Percentiles rank a stretch among this genome's conserved stretches.
phyloP scores from a whole-genome alignment of 1,140 invertebrate genomes.

The Oppia nitens region DNA sequence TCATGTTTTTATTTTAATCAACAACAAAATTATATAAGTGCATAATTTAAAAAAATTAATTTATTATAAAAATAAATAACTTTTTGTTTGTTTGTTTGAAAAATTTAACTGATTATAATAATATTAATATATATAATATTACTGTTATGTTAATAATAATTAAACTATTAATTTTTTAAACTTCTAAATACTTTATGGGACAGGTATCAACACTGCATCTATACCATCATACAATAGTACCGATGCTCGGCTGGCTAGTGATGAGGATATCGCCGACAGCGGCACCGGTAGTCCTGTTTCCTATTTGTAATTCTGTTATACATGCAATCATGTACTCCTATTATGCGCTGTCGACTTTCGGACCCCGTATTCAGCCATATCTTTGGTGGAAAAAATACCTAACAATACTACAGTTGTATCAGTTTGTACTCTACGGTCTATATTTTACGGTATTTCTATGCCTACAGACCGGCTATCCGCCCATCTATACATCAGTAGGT shows the following conservation, averaged over 20 bases:
- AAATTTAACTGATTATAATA: no score
- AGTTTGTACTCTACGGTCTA: conserved; percentile 14
- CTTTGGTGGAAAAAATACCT: conserved; percentile 33
- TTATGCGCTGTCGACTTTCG: conserved; percentile 46
- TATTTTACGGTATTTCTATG: neutral
- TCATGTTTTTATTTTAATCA: no score
- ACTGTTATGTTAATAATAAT: no score
- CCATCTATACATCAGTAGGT: neutral
- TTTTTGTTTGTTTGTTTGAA: no score
- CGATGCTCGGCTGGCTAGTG: neutral
- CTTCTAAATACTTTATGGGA: no score
- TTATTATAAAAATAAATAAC: no score
- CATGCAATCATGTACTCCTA: conserved; percentile 31
- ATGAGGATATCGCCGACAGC: neutral
- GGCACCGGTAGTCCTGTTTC: neutral
- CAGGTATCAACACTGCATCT: neutral
- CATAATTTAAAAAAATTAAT: no score
- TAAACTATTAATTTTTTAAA: no score
- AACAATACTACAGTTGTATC: conserved; percentile 27
- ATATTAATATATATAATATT: no score
- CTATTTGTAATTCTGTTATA: neutral
- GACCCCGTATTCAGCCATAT: conserved; percentile 28
- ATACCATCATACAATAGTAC: neutral
- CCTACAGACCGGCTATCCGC: neutral
- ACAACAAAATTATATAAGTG: no score